Conservation (phyloP, 2,113 vertebrate genomes). For the Forbesichthys papilliferus region DNA sequence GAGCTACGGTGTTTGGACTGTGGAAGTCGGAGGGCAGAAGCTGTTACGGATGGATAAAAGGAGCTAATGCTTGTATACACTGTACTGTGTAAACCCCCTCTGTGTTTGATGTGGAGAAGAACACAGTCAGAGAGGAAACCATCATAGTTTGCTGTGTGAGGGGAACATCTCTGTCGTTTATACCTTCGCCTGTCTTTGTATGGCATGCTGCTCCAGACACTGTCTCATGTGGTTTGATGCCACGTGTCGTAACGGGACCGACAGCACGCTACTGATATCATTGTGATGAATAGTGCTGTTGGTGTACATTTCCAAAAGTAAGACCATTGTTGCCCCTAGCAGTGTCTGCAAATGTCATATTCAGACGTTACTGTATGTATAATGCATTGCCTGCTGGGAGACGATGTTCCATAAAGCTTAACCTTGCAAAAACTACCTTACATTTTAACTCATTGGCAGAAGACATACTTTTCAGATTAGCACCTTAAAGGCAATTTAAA, state of each 20-base stretch:
- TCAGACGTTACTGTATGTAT: no score
- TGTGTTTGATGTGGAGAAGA: constrained; percentile 32
- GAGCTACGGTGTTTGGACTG: constrained; percentile 55
- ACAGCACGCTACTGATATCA: no score
- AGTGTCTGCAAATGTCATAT: no score
- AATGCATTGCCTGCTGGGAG: no score
- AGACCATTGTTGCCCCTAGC: constrained; percentile 5
- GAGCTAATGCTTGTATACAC: constrained; percentile 54
- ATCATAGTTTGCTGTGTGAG: constrained; percentile 21
- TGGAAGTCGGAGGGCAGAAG: constrained; percentile 31
- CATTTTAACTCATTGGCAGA: no score
- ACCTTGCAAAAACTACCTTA: no score
- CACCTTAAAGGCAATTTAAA: no score
- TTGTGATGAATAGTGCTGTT: constrained; percentile 35
- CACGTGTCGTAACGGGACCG: no score
- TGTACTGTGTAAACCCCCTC: constrained; percentile 42
- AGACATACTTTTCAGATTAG: no score
- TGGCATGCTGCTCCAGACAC: not conserved
- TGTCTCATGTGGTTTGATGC: no score
- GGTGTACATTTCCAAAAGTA: constrained; percentile 34
- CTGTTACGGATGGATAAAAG: constrained; percentile 56
- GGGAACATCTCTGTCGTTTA: not conserved
- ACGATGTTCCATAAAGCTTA: no score
- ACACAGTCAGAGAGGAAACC: constrained; percentile 20
- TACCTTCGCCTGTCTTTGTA: constrained; percentile 43